These are phyloP conservation scores for Thamnaconus septentrionalis DNA, from an alignment of 2,113 vertebrate species.

Conservation along the genomic window DNA sequence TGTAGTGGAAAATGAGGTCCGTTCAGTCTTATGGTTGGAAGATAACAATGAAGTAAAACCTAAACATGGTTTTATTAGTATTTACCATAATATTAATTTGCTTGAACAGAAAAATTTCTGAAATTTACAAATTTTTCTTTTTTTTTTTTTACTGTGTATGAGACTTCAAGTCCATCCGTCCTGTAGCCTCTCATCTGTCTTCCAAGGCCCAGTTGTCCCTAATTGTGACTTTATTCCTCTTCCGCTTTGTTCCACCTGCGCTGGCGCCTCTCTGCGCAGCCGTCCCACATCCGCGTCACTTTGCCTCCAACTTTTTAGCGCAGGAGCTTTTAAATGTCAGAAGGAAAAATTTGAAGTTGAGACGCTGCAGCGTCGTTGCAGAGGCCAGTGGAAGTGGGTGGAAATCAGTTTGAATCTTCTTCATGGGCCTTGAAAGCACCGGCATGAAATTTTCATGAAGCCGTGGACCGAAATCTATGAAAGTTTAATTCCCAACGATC, in stretches of 20 bases:
- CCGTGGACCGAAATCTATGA: conserved; percentile 32
- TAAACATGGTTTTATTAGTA: no score
- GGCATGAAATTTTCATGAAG: conserved; percentile 52
- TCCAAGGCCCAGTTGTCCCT: no score
- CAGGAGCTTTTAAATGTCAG: conserved; percentile 3
- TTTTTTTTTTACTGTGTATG: neutral
- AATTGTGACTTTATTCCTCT: no score
- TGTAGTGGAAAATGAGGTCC: no score
- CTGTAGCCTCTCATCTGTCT: no score
- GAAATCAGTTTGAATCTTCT: conserved; percentile 39
- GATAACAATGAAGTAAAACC: no score
- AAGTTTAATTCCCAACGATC: conserved; percentile 42
- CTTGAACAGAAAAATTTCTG: neutral
- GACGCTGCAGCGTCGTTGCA: neutral
- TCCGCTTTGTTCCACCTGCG: neutral
- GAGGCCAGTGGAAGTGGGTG: conserved; percentile 23
- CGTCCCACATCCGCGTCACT: neutral
- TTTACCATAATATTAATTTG: no score
- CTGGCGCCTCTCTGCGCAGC: neutral
- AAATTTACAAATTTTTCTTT: neutral
- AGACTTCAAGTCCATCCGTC: no score
- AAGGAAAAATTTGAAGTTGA: conserved; percentile 4
- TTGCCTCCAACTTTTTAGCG: conserved; percentile 1
- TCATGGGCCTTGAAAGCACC: conserved; percentile 48
- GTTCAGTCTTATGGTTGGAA: no score